Evolutionary conservation across 2,888 invertebrate species (phyloP).

Genomic region (Tipula helvola): DNA sequence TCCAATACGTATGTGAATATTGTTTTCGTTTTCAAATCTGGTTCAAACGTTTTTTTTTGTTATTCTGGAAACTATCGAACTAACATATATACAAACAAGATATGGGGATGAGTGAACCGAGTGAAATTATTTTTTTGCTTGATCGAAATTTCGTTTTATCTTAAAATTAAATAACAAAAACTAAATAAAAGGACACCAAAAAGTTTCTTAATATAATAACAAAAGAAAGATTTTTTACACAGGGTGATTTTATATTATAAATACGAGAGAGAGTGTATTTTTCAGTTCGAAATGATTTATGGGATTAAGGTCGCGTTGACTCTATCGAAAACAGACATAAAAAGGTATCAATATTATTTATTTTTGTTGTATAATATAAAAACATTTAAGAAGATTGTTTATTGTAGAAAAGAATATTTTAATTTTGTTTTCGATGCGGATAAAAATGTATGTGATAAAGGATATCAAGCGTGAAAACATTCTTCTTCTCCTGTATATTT

Average conservation of each 20-base stretch:
- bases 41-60: background rate
- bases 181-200: background rate
- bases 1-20: background rate
- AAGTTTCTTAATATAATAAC: background rate
- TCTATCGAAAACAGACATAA: constrained; percentile 4
- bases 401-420: background rate
- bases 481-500: background rate
- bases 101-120: background rate
- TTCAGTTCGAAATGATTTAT: background rate
- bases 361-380: background rate
- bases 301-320: background rate
- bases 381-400: constrained; percentile 4
- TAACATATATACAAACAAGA: background rate
- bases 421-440: background rate
- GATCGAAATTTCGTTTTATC: background rate
- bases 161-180: background rate
- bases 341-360: background rate
- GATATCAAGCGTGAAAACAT: background rate
- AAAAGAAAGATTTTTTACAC: background rate
- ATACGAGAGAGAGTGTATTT: background rate
- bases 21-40: background rate
- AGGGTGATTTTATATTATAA: background rate
- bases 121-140: background rate
- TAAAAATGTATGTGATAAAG: background rate
- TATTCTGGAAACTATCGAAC: background rate